Percentiles rank a stretch among this genome's conserved stretches.
Conservation (phyloP, 2,888 invertebrate genomes). For the Heliconius ethilla region DNA sequence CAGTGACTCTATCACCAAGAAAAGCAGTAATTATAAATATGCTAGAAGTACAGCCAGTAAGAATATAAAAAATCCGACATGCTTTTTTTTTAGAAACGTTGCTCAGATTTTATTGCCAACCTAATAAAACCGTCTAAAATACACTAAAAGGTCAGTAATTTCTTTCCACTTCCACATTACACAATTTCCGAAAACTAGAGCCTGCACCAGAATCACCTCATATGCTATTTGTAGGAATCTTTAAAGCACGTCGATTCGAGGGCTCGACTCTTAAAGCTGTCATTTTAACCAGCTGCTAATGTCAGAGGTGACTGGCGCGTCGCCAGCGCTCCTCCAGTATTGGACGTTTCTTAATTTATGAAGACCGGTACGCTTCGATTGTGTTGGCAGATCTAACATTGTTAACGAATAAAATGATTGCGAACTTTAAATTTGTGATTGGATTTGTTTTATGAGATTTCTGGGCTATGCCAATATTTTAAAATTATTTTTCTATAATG, state of each 20-base stretch:
- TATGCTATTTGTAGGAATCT: slow-evolving; percentile 20
- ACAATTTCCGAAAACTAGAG: slow-evolving; percentile 9
- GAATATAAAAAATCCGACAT: too few species aligned
- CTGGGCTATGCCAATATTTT: background rate
- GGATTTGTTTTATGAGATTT: background rate
- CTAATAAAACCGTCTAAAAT: background rate
- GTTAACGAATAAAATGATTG: slow-evolving; percentile 38
- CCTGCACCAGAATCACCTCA: slow-evolving; percentile 24
- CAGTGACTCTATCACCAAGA: too few species aligned
- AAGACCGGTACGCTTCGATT: slow-evolving; percentile 33
- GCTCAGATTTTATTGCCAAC: background rate
- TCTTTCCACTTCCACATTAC: background rate
- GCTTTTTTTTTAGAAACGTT: too few species aligned
- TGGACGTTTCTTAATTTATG: slow-evolving; percentile 48
- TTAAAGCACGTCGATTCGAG: slow-evolving; percentile 43
- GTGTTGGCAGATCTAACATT: slow-evolving; percentile 38
- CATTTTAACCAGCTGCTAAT: slow-evolving; percentile 52
- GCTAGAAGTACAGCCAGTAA: too few species aligned
- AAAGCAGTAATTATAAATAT: too few species aligned
- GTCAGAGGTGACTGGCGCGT: slow-evolving; percentile 58
- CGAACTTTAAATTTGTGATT: slow-evolving; percentile 16
- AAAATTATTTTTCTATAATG: background rate
- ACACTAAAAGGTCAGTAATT: background rate
- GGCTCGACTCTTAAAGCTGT: slow-evolving; percentile 53
- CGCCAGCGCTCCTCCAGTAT: slow-evolving; percentile 50